phyloP scores from a whole-genome alignment of 2,113 vertebrate species.

The Eurystomus gularis region DNA sequence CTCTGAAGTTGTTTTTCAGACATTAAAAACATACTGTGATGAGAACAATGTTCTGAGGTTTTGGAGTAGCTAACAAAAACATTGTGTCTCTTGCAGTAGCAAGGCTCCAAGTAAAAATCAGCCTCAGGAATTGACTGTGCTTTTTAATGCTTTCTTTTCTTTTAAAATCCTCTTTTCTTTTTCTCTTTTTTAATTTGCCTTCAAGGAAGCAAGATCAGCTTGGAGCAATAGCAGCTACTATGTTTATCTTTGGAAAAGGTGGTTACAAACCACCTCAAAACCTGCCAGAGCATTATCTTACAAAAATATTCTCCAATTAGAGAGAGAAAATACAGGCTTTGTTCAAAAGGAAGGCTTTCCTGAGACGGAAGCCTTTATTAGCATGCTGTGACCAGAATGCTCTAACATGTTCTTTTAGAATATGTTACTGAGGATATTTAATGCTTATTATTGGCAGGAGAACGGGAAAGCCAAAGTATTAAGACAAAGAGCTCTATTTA shows the following conservation, averaged over 20 bases:
- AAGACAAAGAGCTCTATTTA: neutral
- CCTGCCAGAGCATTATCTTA: neutral
- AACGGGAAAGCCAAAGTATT: neutral
- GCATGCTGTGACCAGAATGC: neutral
- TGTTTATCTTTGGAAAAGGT: neutral
- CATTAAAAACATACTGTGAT: neutral
- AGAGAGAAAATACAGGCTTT: neutral
- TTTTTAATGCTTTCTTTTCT: neutral
- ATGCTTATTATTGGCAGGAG: neutral
- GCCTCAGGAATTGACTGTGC: neutral
- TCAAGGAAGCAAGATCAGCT: neutral
- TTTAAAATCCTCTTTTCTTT: neutral
- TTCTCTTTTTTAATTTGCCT: neutral
- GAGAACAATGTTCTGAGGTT: neutral
- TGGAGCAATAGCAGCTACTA: neutral
- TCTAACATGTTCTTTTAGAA: neutral
- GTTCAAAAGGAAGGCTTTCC: neutral
- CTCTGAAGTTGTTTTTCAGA: neutral
- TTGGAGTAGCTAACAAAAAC: neutral
- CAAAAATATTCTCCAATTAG: neutral
- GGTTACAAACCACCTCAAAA: neutral
- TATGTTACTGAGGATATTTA: neutral
- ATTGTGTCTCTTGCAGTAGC: neutral
- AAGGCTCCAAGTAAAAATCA: neutral
- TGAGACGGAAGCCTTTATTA: neutral